A percentile compares a stretch with the other conserved stretches of the same genome.
These are phyloP conservation scores for Phocides pigmalion DNA, from an alignment of 1,140 invertebrate species.

Conservation along the genomic window DNA sequence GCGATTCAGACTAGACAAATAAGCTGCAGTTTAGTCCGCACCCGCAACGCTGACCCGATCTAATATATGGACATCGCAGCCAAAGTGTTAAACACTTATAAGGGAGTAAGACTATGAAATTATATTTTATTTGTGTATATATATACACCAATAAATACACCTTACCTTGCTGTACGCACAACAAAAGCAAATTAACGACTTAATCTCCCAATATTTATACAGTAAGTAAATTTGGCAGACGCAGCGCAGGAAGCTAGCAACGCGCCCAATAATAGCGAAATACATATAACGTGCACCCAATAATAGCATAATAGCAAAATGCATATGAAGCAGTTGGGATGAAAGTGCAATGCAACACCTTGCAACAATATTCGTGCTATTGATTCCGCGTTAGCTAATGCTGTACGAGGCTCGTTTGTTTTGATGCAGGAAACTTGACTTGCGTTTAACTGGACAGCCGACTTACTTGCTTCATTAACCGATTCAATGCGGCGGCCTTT, in stretches of 20 bases:
- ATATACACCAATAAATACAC: too few species aligned
- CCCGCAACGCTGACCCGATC: too few species aligned
- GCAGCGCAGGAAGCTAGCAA: conserved; percentile 22
- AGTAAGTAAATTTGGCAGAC: conserved; percentile 31
- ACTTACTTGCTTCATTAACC: neutral
- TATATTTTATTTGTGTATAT: too few species aligned
- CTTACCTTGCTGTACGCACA: too few species aligned
- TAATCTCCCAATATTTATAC: conserved; percentile 34
- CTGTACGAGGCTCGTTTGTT: conserved; percentile 12
- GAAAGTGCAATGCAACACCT: conserved; percentile 33
- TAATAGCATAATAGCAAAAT: conserved; percentile 19
- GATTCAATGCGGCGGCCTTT: too few species aligned
- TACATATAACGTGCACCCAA: conserved; percentile 1
- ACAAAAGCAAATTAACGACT: conserved; percentile 18
- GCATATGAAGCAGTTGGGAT: conserved; percentile 24
- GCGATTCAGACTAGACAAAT: too few species aligned
- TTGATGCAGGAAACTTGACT: neutral
- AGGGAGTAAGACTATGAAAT: too few species aligned
- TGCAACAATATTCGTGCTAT: conserved; percentile 34
- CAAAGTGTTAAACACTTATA: too few species aligned
- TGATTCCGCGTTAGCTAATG: conserved; percentile 35
- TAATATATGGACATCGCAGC: too few species aligned
- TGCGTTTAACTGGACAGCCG: neutral
- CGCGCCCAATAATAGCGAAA: conserved; percentile 23
- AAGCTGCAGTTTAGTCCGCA: too few species aligned